A percentile compares a stretch with the other conserved stretches of the same genome.
Evolutionary conservation across 2,797 vertebrate species (phyloP).

Genomic region (Eleutherodactylus coqui): DNA sequence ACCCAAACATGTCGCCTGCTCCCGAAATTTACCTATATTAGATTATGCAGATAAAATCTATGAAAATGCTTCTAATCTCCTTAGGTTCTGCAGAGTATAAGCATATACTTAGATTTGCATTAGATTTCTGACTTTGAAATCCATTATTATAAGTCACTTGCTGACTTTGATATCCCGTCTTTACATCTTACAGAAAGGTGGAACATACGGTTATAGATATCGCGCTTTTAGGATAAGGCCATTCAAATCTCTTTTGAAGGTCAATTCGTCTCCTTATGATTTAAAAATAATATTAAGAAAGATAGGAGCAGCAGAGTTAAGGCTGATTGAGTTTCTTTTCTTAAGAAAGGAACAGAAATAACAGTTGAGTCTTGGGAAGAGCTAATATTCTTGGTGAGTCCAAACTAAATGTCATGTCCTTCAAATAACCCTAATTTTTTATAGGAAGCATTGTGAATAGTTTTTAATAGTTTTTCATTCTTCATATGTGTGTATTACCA

Average conservation of each 20-base stretch:
- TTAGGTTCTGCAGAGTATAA: slow-evolving; percentile 76
- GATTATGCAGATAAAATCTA: slow-evolving; percentile 82
- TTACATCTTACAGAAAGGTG: slow-evolving; percentile 68
- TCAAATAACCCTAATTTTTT: slow-evolving; percentile 21
- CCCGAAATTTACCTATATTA: slow-evolving; percentile 80
- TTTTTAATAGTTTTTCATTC: neutral
- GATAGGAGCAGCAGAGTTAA: slow-evolving; percentile 63
- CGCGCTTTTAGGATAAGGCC: slow-evolving; percentile 72
- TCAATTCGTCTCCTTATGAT: slow-evolving; percentile 73
- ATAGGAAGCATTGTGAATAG: neutral
- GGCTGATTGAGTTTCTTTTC: slow-evolving; percentile 62
- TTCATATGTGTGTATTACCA: neutral
- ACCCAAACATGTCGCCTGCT: slow-evolving; percentile 68
- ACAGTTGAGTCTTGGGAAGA: neutral
- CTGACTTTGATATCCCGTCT: slow-evolving; percentile 78
- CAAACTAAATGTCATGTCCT: slow-evolving; percentile 19
- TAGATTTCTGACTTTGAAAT: slow-evolving; percentile 83
- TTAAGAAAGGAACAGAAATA: slow-evolving; percentile 66
- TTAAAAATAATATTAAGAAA: slow-evolving; percentile 70
- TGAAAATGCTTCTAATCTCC: slow-evolving; percentile 81
- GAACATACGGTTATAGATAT: slow-evolving; percentile 70
- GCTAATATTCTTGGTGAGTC: slow-evolving; percentile 19
- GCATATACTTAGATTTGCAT: slow-evolving; percentile 83
- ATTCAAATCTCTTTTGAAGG: slow-evolving; percentile 78
- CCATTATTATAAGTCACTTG: slow-evolving; percentile 77